Conservation (phyloP, 2,113 vertebrate species). For the Rhynchomys soricoides region DNA sequence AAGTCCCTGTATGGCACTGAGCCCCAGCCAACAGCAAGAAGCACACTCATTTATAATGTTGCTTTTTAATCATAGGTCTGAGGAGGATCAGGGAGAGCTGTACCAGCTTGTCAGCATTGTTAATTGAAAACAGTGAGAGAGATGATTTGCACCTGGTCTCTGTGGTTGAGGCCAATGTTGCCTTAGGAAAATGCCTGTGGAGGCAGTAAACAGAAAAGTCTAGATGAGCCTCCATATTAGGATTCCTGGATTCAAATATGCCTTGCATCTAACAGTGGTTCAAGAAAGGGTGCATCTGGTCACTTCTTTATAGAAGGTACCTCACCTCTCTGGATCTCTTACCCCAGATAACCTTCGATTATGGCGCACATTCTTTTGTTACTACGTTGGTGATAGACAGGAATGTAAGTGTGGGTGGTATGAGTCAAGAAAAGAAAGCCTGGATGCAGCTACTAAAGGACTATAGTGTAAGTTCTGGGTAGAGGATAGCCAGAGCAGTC, state of each 20-base stretch:
- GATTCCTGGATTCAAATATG: too few relatives aligned
- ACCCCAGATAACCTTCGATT: not conserved
- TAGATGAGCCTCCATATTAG: not conserved
- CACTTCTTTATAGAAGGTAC: not conserved
- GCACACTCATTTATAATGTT: not conserved
- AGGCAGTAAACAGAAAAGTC: not conserved
- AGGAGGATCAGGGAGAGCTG: not conserved
- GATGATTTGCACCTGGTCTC: not conserved
- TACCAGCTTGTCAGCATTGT: not conserved
- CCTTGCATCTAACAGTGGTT: not conserved
- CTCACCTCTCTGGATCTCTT: not conserved
- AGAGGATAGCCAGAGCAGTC: not conserved
- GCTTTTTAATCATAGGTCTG: slow-evolving; percentile 8
- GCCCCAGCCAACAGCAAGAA: not conserved
- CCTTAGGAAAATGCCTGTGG: not conserved
- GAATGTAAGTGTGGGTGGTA: not conserved
- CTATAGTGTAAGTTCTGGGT: too few relatives aligned
- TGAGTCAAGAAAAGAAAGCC: not conserved
- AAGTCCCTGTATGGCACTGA: not conserved
- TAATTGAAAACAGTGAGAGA: not conserved
- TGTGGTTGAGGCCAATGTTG: not conserved
- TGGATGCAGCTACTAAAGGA: not conserved
- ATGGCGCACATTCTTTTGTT: not conserved
- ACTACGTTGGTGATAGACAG: not conserved
- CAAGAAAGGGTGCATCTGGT: not conserved